phyloP scores from a whole-genome alignment of 2,797 vertebrate genomes.

The Coreius guichenoti region DNA sequence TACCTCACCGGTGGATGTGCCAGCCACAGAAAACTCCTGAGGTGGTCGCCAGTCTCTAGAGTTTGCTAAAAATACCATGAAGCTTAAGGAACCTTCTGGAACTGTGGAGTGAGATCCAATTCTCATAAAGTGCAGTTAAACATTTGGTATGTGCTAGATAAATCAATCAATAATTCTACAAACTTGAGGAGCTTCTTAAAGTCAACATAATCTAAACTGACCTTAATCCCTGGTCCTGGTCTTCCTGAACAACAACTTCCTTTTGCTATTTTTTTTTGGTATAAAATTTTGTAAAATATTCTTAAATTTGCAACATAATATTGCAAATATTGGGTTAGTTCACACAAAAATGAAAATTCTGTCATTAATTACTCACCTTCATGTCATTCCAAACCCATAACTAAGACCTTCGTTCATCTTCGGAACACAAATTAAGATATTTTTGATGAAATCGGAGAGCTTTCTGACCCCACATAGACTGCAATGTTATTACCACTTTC shows the following conservation, averaged over 20 bases:
- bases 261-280: neutral
- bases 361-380: too few relatives aligned
- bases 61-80: conserved; percentile 40
- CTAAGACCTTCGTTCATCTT: too few relatives aligned
- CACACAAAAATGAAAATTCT: too few relatives aligned
- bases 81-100: conserved; percentile 27
- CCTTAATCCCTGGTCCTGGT: neutral
- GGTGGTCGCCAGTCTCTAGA: conserved; percentile 36
- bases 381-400: too few relatives aligned
- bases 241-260: neutral
- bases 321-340: too few relatives aligned
- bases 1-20: conserved; percentile 12
- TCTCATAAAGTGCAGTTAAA: conserved; percentile 34
- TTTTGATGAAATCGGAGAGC: too few relatives aligned
- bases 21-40: conserved; percentile 14
- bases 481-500: too few relatives aligned
- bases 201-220: neutral
- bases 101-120: conserved; percentile 31
- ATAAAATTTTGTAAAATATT: neutral
- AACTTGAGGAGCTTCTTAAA: neutral
- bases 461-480: too few relatives aligned
- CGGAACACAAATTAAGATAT: too few relatives aligned
- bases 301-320: neutral
- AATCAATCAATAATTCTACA: neutral
- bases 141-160: conserved; percentile 9